Conservation (phyloP, 2,888 invertebrate genomes). For the Ypsolopha sequella region DNA sequence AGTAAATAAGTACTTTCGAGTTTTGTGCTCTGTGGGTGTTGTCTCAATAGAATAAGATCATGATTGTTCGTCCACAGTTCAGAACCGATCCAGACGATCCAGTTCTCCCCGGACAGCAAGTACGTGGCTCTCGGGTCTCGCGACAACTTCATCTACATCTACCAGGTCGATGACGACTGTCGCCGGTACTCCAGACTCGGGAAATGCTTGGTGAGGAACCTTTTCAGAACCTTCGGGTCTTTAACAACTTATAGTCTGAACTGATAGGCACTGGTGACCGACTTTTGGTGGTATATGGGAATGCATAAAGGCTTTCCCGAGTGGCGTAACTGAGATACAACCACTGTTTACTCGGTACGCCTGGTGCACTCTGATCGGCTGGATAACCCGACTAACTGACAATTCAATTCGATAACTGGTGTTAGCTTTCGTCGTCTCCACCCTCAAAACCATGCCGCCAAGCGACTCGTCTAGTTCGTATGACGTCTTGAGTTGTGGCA, state of each 20-base stretch:
- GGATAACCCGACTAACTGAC: too few relatives aligned
- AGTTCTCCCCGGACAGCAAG: slow-evolving; percentile 84
- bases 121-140: slow-evolving; percentile 88
- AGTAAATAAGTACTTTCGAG: too few relatives aligned
- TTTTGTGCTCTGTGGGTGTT: too few relatives aligned
- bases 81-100: slow-evolving; percentile 78
- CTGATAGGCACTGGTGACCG: background rate
- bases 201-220: slow-evolving; percentile 81
- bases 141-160: slow-evolving; percentile 92
- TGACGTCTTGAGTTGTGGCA: too few relatives aligned
- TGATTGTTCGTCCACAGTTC: slow-evolving; percentile 24
- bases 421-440: too few relatives aligned
- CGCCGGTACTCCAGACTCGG: slow-evolving; percentile 84
- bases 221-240: background rate
- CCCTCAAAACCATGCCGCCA: too few relatives aligned
- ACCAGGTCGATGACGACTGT: slow-evolving; percentile 84
- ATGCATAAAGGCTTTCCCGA: background rate
- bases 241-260: background rate
- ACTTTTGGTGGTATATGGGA: background rate
- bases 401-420: too few relatives aligned
- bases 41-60: too few relatives aligned
- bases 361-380: too few relatives aligned
- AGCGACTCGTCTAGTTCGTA: too few relatives aligned
- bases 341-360: background rate
- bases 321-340: background rate